These are phyloP conservation scores for Diorhabda sublineata DNA, from an alignment of 1,140 invertebrate species.

Conservation along the genomic window DNA sequence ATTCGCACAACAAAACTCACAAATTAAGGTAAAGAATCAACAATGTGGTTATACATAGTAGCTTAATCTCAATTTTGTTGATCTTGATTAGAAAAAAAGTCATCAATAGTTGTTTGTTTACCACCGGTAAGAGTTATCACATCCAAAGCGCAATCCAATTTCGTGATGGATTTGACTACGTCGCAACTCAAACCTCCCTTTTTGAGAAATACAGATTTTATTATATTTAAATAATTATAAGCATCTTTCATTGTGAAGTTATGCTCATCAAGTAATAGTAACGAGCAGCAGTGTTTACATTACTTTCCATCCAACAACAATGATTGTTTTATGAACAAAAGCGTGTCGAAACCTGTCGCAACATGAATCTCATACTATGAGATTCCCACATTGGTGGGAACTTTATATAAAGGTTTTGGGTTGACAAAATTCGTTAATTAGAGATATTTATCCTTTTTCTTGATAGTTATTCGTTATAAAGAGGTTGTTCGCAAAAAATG, in stretches of 20 bases:
- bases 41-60: not conserved
- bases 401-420: no score
- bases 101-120: not conserved
- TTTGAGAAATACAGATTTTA: constrained; percentile 13
- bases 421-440: no score
- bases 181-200: not conserved
- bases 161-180: constrained; percentile 4
- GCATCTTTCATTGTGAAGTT: not conserved
- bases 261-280: not conserved
- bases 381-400: no score
- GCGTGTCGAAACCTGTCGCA: no score
- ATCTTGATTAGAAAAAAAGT: constrained; percentile 8
- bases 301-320: no score
- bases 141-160: constrained; percentile 13
- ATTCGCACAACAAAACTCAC: no score
- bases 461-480: no score
- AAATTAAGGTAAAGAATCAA: not conserved
- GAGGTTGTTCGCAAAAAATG: no score
- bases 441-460: no score
- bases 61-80: constrained; percentile 6
- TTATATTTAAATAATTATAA: constrained; percentile 9
- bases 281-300: no score
- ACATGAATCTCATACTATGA: no score
- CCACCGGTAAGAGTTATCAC: not conserved
- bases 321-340: no score